phyloP scores from a whole-genome alignment of 2,113 vertebrate species.

The Cololabis saira region DNA sequence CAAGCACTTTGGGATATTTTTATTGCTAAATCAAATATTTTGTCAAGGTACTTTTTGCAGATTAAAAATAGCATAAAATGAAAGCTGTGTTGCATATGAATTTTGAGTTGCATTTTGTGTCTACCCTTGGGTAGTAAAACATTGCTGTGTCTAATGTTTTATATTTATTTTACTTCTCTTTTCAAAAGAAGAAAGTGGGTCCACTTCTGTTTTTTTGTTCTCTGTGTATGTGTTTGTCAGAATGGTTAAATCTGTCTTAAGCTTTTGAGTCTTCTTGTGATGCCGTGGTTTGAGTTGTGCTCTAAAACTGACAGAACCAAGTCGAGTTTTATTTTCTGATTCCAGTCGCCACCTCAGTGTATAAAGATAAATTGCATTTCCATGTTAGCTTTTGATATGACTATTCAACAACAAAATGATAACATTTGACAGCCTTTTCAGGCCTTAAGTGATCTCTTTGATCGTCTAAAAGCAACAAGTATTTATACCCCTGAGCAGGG shows the following conservation, averaged over 20 bases:
- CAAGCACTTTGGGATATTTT: conserved; percentile 24
- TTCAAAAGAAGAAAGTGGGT: conserved; percentile 12
- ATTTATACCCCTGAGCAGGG: conserved; percentile 65
- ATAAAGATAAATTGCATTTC: conserved; percentile 8
- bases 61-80: not conserved
- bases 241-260: conserved; percentile 1
- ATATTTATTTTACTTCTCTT: conserved; percentile 11
- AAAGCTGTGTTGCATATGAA: not conserved
- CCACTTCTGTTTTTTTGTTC: conserved; percentile 12
- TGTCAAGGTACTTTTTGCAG: conserved; percentile 3
- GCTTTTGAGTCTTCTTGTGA: not conserved
- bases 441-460: conserved; percentile 64
- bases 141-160: conserved; percentile 13
- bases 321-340: conserved; percentile 4
- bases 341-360: conserved; percentile 20
- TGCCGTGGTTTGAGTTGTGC: not conserved
- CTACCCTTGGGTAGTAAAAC: conserved; percentile 11
- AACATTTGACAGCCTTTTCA: conserved; percentile 35
- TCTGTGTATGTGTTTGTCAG: not conserved
- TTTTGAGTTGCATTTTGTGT: conserved; percentile 19
- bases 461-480: conserved; percentile 73
- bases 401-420: conserved; percentile 19
- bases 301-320: too few relatives aligned
- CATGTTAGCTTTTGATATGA: conserved; percentile 12
- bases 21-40: conserved; percentile 11